A percentile compares a stretch with the other conserved stretches of the same genome.
phyloP scores from a whole-genome alignment of 2,888 invertebrate genomes.

The Caenorhabditis drosophilae region DNA sequence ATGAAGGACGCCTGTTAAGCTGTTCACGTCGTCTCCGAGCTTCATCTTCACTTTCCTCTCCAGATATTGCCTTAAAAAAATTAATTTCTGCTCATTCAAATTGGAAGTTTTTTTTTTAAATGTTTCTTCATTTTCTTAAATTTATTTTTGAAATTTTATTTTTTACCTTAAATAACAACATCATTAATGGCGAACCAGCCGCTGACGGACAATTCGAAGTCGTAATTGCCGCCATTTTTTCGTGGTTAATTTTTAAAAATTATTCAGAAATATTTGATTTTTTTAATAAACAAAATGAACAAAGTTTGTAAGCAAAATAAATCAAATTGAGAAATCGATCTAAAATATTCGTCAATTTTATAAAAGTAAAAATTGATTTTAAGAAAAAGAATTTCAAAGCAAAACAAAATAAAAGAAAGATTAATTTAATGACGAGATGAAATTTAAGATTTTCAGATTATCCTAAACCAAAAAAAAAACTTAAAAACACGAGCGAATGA shows the following conservation, averaged over 20 bases:
- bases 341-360: too few relatives aligned
- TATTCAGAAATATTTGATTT: neutral
- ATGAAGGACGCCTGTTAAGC: constrained; percentile 65
- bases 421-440: neutral
- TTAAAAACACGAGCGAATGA: too few relatives aligned
- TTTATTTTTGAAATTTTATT: neutral
- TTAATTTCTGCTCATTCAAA: neutral
- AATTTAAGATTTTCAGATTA: too few relatives aligned
- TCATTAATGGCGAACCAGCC: constrained; percentile 34
- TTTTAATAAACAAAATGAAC: neutral
- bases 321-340: neutral
- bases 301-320: neutral
- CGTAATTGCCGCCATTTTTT: constrained; percentile 28
- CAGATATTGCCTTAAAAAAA: constrained; percentile 2
- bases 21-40: constrained; percentile 66
- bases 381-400: neutral
- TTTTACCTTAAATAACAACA: constrained; percentile 40
- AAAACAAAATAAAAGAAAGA: neutral
- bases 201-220: constrained; percentile 21
- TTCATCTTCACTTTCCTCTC: constrained; percentile 57
- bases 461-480: neutral
- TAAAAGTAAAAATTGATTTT: too few relatives aligned
- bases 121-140: too few relatives aligned
- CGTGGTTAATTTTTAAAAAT: neutral
- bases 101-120: neutral